A percentile compares a stretch with the other conserved stretches of the same genome.
Evolutionary conservation across 2,888 invertebrate species (phyloP).

Genomic region (Disparrhopalites patrizii): DNA sequence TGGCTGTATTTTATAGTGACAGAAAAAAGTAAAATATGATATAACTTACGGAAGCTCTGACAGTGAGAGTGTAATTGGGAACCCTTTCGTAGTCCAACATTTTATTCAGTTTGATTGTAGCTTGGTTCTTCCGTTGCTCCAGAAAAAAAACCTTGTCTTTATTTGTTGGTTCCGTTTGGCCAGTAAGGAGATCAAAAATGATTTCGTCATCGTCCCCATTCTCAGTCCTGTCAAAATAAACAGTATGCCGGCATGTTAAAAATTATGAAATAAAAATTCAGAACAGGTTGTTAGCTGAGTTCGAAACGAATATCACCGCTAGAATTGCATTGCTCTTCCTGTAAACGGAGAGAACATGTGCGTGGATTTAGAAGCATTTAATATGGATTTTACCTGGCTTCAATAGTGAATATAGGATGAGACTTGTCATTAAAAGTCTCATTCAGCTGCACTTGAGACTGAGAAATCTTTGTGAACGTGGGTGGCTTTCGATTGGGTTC

Average conservation of each 20-base stretch:
- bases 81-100: conserved; percentile 79
- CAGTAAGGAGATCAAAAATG: conserved; percentile 73
- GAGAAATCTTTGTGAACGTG: conserved; percentile 61
- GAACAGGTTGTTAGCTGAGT: no score
- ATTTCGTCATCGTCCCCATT: conserved; percentile 63
- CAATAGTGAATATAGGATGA: conserved; percentile 64
- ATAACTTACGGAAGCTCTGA: conserved; percentile 63
- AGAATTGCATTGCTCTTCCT: no score
- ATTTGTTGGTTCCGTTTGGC: conserved; percentile 81
- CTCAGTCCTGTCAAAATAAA: conserved; percentile 60
- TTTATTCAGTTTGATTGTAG: conserved; percentile 70
- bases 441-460: conserved; percentile 56
- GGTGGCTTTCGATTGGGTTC: conserved; percentile 84
- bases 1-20: neutral
- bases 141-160: conserved; percentile 65
- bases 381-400: conserved; percentile 61
- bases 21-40: neutral
- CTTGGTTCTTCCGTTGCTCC: conserved; percentile 55
- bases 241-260: neutral
- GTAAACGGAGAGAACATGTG: neutral
- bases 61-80: conserved; percentile 75
- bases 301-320: conserved; percentile 5
- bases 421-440: conserved; percentile 73
- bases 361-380: conserved; percentile 48
- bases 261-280: neutral